Base-by-base conservation (phyloP, 2,888 invertebrate species). In the Thumatha senex region DNA sequence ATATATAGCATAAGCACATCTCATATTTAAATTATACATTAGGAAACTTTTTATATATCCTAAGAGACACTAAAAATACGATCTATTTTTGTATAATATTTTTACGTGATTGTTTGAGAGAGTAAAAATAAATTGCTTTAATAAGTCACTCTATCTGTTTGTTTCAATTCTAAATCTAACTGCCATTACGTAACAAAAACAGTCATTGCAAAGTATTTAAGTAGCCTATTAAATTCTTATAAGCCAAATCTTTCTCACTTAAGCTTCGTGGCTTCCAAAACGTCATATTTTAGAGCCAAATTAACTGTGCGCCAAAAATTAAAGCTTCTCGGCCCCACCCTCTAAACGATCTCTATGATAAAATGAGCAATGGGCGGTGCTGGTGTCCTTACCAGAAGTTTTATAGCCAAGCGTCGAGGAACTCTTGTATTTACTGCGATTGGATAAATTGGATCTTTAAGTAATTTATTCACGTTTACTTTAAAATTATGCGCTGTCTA, bases 331-430 rank as follows among this genome's bases (percentile, higher is more conserved):
- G 41, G 65, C 53, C 48, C 61, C 70, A 67, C 68, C 72, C 67
- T 62, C 64, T 70, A 72, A 75, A 65, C 68, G 74, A 66, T 62
- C 69, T 74, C 69, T 72, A 69, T 61, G 69, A 75, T 74, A 59
- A 73, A 79, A 83, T 81, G 80, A 82, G 82, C 74, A 72, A 79
- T 77, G 74, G 84, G 84, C 82, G 83, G 74, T 58, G 46, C 76
- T 51, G 52, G 58, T 73, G 82, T 80, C 83, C 66, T 54, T 50
- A 45, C 56, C 83, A 84, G 82, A 83, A 80, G 75, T 67, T 83
- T 83, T 84, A 83, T 82, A 67, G 71, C 76, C 47, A 9, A 48
- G 57, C 62, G 59, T 51, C 40, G 54, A 56, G 51, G 51, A 59
- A 73, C 67, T 71, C 61, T 61, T 55, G 49, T 63, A 71, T 69